Evolutionary conservation across 2,113 vertebrate genomes (phyloP).

Genomic region (Merops nubicus): DNA sequence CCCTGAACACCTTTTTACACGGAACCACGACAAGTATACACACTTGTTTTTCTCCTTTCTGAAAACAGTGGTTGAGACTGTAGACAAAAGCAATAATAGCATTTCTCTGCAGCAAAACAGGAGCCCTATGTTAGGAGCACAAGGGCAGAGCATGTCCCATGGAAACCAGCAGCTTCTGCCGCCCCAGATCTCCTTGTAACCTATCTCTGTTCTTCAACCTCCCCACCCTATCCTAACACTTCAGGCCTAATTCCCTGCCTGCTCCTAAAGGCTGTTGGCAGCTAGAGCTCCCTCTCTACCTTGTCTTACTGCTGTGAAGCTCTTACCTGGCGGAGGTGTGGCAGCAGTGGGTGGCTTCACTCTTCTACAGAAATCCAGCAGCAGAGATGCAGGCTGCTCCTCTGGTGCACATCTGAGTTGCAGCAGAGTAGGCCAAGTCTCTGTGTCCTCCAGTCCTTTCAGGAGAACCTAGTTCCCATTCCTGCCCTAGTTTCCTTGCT

Average conservation of each 20-base stretch:
- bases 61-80: background rate
- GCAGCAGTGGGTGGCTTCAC: background rate
- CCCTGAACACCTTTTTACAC: too few species aligned
- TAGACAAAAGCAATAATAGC: background rate
- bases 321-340: background rate
- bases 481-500: background rate
- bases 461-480: background rate
- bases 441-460: background rate
- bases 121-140: background rate
- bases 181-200: background rate
- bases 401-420: background rate
- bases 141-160: background rate
- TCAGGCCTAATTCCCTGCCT: background rate
- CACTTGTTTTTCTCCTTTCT: background rate
- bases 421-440: background rate
- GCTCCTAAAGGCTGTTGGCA: background rate
- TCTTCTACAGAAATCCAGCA: background rate
- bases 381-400: background rate
- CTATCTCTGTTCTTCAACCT: background rate
- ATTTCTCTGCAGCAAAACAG: background rate
- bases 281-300: background rate
- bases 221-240: background rate
- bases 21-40: too few species aligned
- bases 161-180: background rate
- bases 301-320: background rate